phyloP scores from a whole-genome alignment of 2,113 vertebrate genomes.

The Psittacula cyanocephala region DNA sequence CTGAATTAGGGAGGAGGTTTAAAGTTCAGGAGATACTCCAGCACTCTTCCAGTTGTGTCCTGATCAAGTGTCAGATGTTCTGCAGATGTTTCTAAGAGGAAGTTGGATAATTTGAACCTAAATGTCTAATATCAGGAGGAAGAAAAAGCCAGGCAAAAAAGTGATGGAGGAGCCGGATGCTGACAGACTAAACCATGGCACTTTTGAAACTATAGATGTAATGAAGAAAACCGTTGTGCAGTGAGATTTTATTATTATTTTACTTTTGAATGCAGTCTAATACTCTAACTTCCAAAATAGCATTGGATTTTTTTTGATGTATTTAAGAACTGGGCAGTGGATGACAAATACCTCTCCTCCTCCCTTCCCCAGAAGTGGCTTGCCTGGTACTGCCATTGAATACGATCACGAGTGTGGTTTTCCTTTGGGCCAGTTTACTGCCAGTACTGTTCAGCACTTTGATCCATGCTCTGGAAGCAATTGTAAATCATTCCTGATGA shows the following conservation, averaged over 20 bases:
- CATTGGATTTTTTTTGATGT: neutral
- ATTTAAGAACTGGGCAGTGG: neutral
- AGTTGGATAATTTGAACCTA: neutral
- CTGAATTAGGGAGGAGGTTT: neutral
- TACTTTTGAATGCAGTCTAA: neutral
- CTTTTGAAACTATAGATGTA: neutral
- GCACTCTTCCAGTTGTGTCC: neutral
- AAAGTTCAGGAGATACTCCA: neutral
- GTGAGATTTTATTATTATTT: neutral
- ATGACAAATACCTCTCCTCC: neutral
- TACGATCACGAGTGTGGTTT: neutral
- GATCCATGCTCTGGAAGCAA: neutral
- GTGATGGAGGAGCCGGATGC: neutral
- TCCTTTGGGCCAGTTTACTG: neutral
- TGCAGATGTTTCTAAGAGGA: neutral
- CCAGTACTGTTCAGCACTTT: neutral
- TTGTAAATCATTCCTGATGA: neutral
- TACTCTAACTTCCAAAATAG: neutral
- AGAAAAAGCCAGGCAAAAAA: neutral
- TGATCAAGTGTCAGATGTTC: neutral
- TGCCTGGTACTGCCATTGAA: neutral
- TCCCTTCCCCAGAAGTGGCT: too few species aligned
- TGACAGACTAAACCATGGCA: neutral
- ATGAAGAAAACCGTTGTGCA: neutral
- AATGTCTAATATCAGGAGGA: neutral